Evolutionary conservation across 2,888 invertebrate genomes (phyloP), one percentile per base, ranked within the genome.

Genomic region (Stratiomys singularior): DNA sequence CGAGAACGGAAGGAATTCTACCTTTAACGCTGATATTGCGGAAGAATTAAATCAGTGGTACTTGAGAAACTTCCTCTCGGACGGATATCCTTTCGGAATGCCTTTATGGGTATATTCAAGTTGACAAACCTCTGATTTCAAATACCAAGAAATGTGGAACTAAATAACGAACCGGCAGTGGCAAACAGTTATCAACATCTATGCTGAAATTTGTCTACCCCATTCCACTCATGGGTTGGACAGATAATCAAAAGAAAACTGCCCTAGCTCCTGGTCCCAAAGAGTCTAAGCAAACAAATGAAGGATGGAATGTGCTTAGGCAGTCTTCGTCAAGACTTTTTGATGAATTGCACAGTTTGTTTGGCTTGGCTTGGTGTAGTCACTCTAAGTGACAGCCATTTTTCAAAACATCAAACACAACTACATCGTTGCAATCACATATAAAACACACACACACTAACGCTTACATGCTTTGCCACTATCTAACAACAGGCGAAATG

Each of bases 301-400:
- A 64, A 28, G 28, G 30, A 27, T 15, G 30, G 64, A 28, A 64
- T 64, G 64, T 13, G 64, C 64, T 64, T 64, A 64, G 64, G 64
- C 64, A 64, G 64, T 13, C 64, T 28, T 27, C 64, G 27, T 25
- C 64, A 64, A 11, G 28, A 64, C 27, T 64, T 52, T 28, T 28
- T 64, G 64, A 64, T 64, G 64, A 28, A 64, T 64, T 27, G 27
- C 64, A 64, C 25, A 64, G 28, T 64, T 28, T 64, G 30, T 28
- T 64, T 64, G 13, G 64, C 64, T 28, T 60, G 23, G 25, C 18
- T 13, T 9, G 37, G 37, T 37, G 60, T 60, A 60, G 60, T 21
- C 60, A 23, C 11, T 18, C n/a, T 37, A 37, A 37, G 37, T 37
- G 37, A 37, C 37, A 37, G 9, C 37, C 37, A 37, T 37, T 37